Conservation (phyloP, 2,888 invertebrate species). For the Urechis unicinctus region DNA sequence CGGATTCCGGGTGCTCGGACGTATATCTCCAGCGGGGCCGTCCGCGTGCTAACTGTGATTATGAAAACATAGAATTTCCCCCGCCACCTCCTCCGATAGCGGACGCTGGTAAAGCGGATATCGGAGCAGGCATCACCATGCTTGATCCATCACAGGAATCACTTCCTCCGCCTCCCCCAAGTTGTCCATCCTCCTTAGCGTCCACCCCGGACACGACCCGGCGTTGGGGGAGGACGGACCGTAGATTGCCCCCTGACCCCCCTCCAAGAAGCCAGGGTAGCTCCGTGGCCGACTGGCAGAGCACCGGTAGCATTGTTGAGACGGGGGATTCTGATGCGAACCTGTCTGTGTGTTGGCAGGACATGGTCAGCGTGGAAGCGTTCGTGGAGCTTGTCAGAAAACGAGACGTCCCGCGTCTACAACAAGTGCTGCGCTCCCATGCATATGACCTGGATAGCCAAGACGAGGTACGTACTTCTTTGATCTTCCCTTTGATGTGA, state of each 20-base stretch:
- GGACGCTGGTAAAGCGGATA: not conserved
- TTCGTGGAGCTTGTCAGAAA: slow-evolving; percentile 21
- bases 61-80: not conserved
- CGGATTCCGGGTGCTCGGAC: not conserved
- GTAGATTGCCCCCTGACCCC: not conserved
- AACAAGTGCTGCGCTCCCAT: slow-evolving; percentile 19
- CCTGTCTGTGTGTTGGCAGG: slow-evolving; percentile 10
- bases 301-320: not conserved
- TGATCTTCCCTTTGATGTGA: too few species aligned
- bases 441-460: slow-evolving; percentile 18
- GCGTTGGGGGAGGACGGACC: not conserved
- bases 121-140: not conserved
- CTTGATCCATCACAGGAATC: not conserved
- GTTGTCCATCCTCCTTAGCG: not conserved
- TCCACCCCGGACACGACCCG: not conserved
- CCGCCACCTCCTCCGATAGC: not conserved
- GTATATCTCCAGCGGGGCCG: not conserved
- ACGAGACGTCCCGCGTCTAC: slow-evolving; percentile 18
- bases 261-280: not conserved
- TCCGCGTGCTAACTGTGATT: too few species aligned
- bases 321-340: too few species aligned
- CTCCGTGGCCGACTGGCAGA: not conserved
- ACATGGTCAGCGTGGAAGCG: slow-evolving; percentile 21
- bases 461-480: slow-evolving; percentile 17
- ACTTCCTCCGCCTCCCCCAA: not conserved